A percentile compares a stretch with the other conserved stretches of the same genome.
These are phyloP conservation scores for Hoplodrina blanda DNA, from an alignment of 2,888 invertebrate genomes.

Conservation along the genomic window DNA sequence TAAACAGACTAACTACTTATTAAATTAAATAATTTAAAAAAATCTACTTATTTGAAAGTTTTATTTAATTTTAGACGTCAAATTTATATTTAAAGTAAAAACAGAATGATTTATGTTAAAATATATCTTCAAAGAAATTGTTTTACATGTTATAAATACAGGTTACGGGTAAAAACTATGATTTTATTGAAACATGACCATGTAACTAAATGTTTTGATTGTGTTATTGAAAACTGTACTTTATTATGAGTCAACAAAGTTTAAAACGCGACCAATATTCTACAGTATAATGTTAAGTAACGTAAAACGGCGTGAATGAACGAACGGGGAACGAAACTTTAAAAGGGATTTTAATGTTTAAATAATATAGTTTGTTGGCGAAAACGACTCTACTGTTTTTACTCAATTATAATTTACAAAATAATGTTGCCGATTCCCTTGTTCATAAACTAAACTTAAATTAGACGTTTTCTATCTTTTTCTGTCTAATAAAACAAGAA, in stretches of 20 bases:
- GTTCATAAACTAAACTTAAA: too few species aligned
- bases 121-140: conserved; percentile 14
- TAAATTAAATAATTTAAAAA: not conserved
- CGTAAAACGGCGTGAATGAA: too few species aligned
- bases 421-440: too few species aligned
- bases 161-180: conserved; percentile 62
- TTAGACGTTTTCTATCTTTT: too few species aligned
- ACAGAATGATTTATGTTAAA: conserved; percentile 9
- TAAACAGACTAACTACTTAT: conserved; percentile 7
- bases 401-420: too few species aligned
- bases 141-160: conserved; percentile 25
- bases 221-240: conserved; percentile 41
- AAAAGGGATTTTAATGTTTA: too few species aligned
- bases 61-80: conserved; percentile 1
- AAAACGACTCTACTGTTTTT: too few species aligned
- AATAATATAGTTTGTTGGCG: too few species aligned
- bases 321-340: too few species aligned
- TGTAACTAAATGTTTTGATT: conserved; percentile 39
- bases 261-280: conserved; percentile 42
- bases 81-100: not conserved
- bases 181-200: conserved; percentile 52
- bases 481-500: too few species aligned
- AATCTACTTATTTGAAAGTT: conserved; percentile 11
- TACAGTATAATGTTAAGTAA: conserved; percentile 32
- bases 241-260: conserved; percentile 39